Conservation (phyloP, 2,113 vertebrate genomes). For the Agapornis roseicollis region DNA sequence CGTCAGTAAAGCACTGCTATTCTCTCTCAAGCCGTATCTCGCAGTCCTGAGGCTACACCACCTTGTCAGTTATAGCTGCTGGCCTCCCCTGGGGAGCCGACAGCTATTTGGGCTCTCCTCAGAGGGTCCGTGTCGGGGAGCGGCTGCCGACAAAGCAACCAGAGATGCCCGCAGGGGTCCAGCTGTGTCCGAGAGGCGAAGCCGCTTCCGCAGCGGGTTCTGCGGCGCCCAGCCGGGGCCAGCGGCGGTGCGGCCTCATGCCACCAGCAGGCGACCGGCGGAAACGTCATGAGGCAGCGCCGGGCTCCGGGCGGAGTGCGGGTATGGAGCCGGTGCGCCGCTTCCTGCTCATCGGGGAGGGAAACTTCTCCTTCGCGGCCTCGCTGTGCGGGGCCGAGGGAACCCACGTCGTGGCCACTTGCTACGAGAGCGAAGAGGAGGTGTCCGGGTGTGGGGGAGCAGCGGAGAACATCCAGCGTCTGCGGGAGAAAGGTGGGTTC, state of each 20-base stretch:
- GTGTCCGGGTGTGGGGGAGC: constrained; percentile 64
- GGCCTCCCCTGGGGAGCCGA: background rate
- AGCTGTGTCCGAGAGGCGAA: no score
- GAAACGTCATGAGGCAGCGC: background rate
- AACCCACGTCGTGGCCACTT: constrained; percentile 79
- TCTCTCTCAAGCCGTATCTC: background rate
- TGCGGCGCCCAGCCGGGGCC: no score
- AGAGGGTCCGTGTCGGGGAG: accelerated
- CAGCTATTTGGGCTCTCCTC: accelerated
- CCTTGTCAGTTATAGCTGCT: background rate
- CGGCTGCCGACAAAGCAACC: background rate
- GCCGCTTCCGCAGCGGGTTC: no score
- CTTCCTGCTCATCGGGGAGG: constrained; percentile 88
- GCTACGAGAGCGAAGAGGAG: constrained; percentile 75
- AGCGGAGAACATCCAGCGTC: constrained; percentile 70
- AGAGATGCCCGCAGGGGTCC: background rate
- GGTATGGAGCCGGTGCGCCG: constrained; percentile 20
- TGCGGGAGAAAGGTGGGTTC: constrained; percentile 79
- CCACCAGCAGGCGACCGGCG: background rate
- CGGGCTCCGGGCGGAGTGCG: no score
- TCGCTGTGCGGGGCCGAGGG: constrained; percentile 57
- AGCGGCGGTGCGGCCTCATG: background rate
- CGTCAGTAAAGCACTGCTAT: background rate
- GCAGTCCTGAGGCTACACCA: background rate
- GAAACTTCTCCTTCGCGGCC: constrained; percentile 92